Evolutionary conservation across 2,797 vertebrate species (phyloP), one percentile per base, ranked within the genome.

Genomic region (Atherinosoma microstoma): DNA sequence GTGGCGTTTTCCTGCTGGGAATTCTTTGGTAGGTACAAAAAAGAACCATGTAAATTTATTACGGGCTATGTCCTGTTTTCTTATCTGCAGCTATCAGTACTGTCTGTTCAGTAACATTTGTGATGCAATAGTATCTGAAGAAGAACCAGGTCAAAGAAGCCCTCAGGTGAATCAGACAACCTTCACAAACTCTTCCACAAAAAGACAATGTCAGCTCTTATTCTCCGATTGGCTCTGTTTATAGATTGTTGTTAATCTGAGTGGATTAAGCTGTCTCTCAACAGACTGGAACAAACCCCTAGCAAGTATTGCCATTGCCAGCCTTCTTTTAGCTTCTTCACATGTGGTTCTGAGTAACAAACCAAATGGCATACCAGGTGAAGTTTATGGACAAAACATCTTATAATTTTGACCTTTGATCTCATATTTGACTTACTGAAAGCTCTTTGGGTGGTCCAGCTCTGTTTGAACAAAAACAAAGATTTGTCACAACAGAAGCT

Each of bases 401-500:
- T 35, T 38, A 49, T 49, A n/a, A 32, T 36, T 24, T 64, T 57
- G 36, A 68, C 22, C 45, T 61, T 61, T 53, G 24, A 65, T 40
- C 22, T 30, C 18, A 49, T 76, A 70, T 82, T 69, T 4, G 36
- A 40, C 58, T 67, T 56, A 71, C 36, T 71, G 51, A 77, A 70
- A 73, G 22, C 79, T 71, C 45, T 7, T 13, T 67, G 65, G 86
- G 84, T 78, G 87, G 84, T 74, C 78, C 29, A 3, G 38, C 68
- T 67, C 40, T 18, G 35, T n/a, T 7, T 38, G 35, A 58, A 64
- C 65, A 54, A 60, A 67, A 56, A 65, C 12, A 29, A 15, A 13
- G 61, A 61, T 73, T 49, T 59, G 56, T 64, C 54, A 59, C 29
- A 27, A 4, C 12, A 47, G 42, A 47, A 20, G 13, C 0, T 13